Conservation (phyloP, 2,888 invertebrate genomes). For the Thymelicus lineola region DNA sequence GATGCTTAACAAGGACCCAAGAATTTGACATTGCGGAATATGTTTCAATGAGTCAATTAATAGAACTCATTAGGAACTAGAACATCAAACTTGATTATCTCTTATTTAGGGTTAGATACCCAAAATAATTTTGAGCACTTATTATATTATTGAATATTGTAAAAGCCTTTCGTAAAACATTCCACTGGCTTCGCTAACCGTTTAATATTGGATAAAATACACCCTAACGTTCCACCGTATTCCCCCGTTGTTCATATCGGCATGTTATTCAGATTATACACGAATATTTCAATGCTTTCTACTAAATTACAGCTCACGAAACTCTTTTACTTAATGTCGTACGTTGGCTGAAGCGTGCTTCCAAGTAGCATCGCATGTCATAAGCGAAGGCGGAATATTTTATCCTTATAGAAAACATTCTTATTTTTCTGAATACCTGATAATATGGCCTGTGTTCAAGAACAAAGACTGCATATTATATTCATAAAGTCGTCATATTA, state of each 20-base stretch:
- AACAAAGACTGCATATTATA: background rate
- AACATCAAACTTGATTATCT: slow-evolving; percentile 5
- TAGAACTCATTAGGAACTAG: background rate
- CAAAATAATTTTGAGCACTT: slow-evolving; percentile 43
- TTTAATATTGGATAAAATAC: slow-evolving; percentile 85
- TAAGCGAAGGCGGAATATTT: slow-evolving; percentile 48
- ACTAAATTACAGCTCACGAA: slow-evolving; percentile 83
- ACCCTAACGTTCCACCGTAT: slow-evolving; percentile 74
- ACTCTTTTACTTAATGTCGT: slow-evolving; percentile 79
- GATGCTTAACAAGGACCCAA: too few species aligned
- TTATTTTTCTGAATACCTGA: background rate
- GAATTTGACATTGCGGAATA: too few species aligned
- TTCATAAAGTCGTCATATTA: slow-evolving; percentile 10
- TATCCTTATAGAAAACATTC: slow-evolving; percentile 4
- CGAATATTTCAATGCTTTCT: slow-evolving; percentile 85
- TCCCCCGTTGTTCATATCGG: slow-evolving; percentile 85
- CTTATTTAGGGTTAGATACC: slow-evolving; percentile 6
- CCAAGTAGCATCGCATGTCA: slow-evolving; percentile 51
- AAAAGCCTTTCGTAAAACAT: slow-evolving; percentile 79
- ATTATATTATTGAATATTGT: slow-evolving; percentile 78
- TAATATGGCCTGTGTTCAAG: background rate
- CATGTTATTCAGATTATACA: slow-evolving; percentile 85
- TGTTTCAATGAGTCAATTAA: background rate
- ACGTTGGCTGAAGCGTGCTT: slow-evolving; percentile 59
- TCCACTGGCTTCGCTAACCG: slow-evolving; percentile 75